A percentile compares a stretch with the other conserved stretches of the same genome.
Conservation (phyloP, 2,888 invertebrate species). For the Calameuta pallipes region DNA sequence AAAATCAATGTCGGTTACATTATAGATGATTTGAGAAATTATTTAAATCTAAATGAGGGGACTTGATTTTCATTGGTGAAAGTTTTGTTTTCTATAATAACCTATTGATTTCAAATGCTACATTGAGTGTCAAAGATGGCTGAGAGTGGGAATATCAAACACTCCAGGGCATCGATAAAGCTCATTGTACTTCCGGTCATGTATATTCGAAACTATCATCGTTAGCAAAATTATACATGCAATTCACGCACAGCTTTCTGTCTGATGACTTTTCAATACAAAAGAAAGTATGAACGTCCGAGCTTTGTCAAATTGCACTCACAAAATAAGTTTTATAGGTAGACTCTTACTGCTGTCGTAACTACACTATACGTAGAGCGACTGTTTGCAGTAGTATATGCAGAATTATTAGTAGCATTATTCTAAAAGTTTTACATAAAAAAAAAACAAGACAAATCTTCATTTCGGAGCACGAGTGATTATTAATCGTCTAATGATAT, state of each 20-base stretch:
- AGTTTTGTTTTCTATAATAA: background rate
- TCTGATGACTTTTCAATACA: background rate
- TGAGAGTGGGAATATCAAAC: background rate
- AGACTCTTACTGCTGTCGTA: background rate
- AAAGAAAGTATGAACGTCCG: background rate
- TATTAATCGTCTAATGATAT: background rate
- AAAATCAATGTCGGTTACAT: background rate
- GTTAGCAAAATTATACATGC: background rate
- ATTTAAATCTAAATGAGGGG: background rate
- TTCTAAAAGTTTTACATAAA: background rate
- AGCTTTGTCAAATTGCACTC: background rate
- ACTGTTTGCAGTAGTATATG: background rate
- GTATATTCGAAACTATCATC: background rate
- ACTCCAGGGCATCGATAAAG: background rate
- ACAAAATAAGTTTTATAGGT: background rate
- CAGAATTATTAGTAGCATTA: background rate
- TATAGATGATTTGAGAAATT: background rate
- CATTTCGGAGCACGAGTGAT: background rate
- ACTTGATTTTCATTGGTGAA: background rate
- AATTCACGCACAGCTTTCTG: background rate
- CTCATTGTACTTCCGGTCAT: background rate
- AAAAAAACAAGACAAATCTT: background rate
- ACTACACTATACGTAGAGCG: background rate
- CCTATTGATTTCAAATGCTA: background rate
- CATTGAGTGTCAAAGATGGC: background rate